Evolutionary conservation across 2,888 invertebrate species (phyloP), one percentile per base, ranked within the genome.

Genomic region (Ophraella communa): DNA sequence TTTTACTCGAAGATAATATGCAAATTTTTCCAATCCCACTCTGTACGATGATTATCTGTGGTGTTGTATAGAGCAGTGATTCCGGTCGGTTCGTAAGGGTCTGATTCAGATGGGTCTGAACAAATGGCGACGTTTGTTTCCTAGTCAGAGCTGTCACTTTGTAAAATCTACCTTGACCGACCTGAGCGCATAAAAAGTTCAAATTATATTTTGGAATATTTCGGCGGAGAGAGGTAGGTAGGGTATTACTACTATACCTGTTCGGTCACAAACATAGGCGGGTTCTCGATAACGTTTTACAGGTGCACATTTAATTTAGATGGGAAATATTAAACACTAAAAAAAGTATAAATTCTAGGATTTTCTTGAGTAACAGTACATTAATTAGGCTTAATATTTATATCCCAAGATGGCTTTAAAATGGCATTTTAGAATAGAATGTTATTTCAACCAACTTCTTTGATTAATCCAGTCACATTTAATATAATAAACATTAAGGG

Each of bases 51-150:
- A 53, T 63, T 63, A 58, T 63, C 58, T 58, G 24, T 53, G 53
- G 57, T 58, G 53, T 63, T 63, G 62, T 57, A 57, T 27, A 59
- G 53, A 64, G 54, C 59, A n/a, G n/a, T n/a, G 64, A 67, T 64
- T 64, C 62, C 58, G 62, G 67, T 49, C 44, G 35, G 47, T 49
- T 58, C 57, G 61, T 61, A 66, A 66, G 66, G 56, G 66, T 49
- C n/a, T n/a, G n/a, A n/a, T 49, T 58, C 57, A 57, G 58, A 66
- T 64, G 66, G 56, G 66, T 49, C 53, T 62, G 58, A 67, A 67
- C 68, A 68, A 68, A 68, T 65, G 67, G 64, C 68, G 58, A 68
- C 68, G 68, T 65, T 68, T 64, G 63, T 68, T 68, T 68, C 65
- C 68, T 68, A 68, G 65, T 68, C 63, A 45, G 62, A 62, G 68